These are phyloP conservation scores for Dolichopus griseipennis DNA, from an alignment of 2,888 invertebrate genomes.

Conservation along the genomic window DNA sequence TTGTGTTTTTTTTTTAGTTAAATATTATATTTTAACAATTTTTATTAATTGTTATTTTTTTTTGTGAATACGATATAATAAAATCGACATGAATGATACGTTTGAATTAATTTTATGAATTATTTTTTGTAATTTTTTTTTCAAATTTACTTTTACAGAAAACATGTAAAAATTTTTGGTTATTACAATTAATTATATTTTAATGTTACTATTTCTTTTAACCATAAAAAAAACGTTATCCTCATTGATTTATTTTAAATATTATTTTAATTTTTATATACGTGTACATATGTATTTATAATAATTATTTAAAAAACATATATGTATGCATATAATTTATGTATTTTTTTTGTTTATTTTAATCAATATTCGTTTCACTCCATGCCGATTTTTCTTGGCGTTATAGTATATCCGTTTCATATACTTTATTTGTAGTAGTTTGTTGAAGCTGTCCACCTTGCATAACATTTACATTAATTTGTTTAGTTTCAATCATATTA, in stretches of 20 bases:
- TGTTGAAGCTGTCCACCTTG: conserved; percentile 38
- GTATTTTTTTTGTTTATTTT: not conserved
- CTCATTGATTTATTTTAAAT: not conserved
- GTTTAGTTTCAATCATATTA: conserved; percentile 17
- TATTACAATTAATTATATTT: too few relatives aligned
- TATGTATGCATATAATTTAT: not conserved
- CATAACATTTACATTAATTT: conserved; percentile 18
- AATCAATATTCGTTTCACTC: conserved; percentile 40
- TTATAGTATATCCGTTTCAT: conserved; percentile 93
- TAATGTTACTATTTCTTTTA: not conserved
- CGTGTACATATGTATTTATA: not conserved
- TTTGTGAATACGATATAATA: not conserved
- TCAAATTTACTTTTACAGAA: not conserved
- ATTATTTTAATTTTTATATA: not conserved
- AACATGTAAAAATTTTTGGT: not conserved
- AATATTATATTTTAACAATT: too few relatives aligned
- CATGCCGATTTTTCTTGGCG: conserved; percentile 42
- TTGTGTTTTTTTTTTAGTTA: too few relatives aligned
- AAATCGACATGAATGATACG: not conserved
- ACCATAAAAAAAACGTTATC: not conserved
- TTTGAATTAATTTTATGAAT: not conserved
- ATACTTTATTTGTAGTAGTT: conserved; percentile 69
- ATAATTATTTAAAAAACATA: too few relatives aligned
- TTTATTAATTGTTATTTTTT: too few relatives aligned
- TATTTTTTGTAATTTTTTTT: not conserved